Base-by-base conservation (phyloP, 1,140 invertebrate genomes). In the Plutomurus gul region DNA sequence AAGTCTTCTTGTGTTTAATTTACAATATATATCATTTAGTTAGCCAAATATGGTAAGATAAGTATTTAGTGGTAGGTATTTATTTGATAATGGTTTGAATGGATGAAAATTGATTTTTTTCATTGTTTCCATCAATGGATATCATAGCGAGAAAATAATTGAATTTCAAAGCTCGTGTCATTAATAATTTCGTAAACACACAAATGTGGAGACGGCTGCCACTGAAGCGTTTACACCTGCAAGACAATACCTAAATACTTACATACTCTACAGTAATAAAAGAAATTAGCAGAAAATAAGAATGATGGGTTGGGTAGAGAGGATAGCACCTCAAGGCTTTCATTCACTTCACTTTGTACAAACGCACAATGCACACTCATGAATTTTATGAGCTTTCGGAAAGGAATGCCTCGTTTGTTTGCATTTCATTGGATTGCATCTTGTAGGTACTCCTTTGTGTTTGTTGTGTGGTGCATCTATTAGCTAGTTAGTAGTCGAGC, bases 221-320 rank as follows among this genome's bases (percentile, higher is more conserved):
- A n/a, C 39, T 43, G 13, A 65, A 36, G 56, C 18, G 7, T n/a
- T 65, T 33, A 16, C n/a, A 33, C 56, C 56, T n/a, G 56, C 30
- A 65, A 65, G 56, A 30, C 56, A 65, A n/a, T n/a, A n/a, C n/a
- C n/a, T n/a, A n/a, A n/a, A n/a, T n/a, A n/a, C n/a, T n/a, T n/a
- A n/a, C n/a, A n/a, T n/a, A n/a, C n/a, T n/a, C n/a, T n/a, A n/a
- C 36, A 65, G 36, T 60, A 60, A 60, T 33, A 65, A 36, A 65
- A 65, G 56, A 65, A 65, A 65, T 65, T 65, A 65, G 56, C 56
- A 65, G 56, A 65, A 65, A 65, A 65, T 25, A 65, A 65, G 56
- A 65, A 65, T 65, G 56, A 36, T 65, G 56, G 56, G 56, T 33
- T 65, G 56, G 56, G 27, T 30, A 36, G 16, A 27, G 11, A 65